Conservation (phyloP, 2,797 vertebrate genomes). For the Trematomus bernacchii region DNA sequence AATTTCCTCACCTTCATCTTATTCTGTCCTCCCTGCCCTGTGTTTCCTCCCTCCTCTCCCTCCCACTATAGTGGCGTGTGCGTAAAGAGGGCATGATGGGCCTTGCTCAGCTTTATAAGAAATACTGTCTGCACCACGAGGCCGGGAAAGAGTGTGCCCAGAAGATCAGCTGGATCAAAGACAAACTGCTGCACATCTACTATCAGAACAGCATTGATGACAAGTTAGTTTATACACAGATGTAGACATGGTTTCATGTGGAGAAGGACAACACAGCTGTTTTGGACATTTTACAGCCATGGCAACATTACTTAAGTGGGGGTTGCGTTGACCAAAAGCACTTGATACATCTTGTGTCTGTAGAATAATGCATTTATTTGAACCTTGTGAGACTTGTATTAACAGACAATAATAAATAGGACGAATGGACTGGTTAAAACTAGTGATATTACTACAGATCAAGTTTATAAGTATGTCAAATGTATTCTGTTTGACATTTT, state of each 20-base stretch:
- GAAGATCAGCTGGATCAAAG: constrained; percentile 99
- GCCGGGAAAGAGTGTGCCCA: constrained; percentile 97
- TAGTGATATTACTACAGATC: not conserved
- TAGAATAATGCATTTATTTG: not conserved
- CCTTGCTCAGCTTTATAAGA: constrained; percentile 96
- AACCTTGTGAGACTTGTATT: not conserved
- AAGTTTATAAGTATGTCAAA: not conserved
- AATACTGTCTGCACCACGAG: constrained; percentile 98
- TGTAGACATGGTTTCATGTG: not conserved
- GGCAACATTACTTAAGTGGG: not conserved
- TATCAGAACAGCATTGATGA: constrained; percentile 99
- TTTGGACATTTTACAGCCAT: not conserved
- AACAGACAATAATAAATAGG: not conserved
- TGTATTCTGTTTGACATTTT: not conserved
- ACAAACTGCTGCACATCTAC: constrained; percentile 99
- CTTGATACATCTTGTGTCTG: not conserved
- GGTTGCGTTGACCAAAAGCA: not conserved
- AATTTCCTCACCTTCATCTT: constrained; percentile 20
- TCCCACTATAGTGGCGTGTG: constrained; percentile 90
- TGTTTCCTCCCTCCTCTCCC: not conserved
- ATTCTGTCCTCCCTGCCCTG: not conserved
- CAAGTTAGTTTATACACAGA: constrained; percentile 86
- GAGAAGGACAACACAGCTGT: not conserved
- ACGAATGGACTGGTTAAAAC: too few relatives aligned
- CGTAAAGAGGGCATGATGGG: constrained; percentile 99